These are phyloP conservation scores for Sialis lutaria DNA, from an alignment of 2,888 invertebrate species.

Conservation along the genomic window DNA sequence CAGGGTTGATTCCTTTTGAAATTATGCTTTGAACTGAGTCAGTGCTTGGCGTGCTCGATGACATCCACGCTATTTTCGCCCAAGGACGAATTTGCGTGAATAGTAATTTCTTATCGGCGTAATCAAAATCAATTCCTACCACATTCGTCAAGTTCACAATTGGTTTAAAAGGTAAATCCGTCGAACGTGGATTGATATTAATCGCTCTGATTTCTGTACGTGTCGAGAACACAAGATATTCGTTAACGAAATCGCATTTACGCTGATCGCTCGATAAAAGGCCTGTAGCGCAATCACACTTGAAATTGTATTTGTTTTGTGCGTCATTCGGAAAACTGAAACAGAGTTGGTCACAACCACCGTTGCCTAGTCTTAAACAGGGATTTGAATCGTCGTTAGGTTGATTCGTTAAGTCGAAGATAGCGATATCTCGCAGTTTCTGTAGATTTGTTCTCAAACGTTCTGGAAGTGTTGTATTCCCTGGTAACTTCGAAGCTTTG, in stretches of 20 bases:
- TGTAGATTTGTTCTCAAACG: constrained; percentile 67
- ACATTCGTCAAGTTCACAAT: constrained; percentile 78
- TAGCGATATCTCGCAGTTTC: constrained; percentile 75
- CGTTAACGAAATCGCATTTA: constrained; percentile 67
- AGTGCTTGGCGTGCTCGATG: constrained; percentile 48
- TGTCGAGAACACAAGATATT: constrained; percentile 86
- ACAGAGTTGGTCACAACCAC: constrained; percentile 87
- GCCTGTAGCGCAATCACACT: constrained; percentile 89
- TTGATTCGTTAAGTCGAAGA: constrained; percentile 79
- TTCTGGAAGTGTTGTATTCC: constrained; percentile 50
- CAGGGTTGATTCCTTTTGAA: constrained; percentile 71
- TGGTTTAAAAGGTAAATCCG: constrained; percentile 69
- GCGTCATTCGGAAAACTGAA: constrained; percentile 63
- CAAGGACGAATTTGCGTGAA: constrained; percentile 89
- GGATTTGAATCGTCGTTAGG: constrained; percentile 70
- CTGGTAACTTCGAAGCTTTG: constrained; percentile 60
- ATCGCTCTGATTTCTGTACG: constrained; percentile 85
- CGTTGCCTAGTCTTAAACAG: constrained; percentile 56
- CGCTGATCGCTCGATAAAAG: constrained; percentile 42
- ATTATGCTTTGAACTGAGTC: constrained; percentile 48
- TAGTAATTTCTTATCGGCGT: constrained; percentile 66
- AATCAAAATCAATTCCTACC: constrained; percentile 92
- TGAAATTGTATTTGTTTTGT: constrained; percentile 29
- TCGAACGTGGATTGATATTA: constrained; percentile 69
- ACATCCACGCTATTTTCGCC: constrained; percentile 72